A percentile compares a stretch with the other conserved stretches of the same genome.
These are phyloP conservation scores for Spilosoma lubricipeda DNA, from an alignment of 2,888 invertebrate species.

Conservation along the genomic window DNA sequence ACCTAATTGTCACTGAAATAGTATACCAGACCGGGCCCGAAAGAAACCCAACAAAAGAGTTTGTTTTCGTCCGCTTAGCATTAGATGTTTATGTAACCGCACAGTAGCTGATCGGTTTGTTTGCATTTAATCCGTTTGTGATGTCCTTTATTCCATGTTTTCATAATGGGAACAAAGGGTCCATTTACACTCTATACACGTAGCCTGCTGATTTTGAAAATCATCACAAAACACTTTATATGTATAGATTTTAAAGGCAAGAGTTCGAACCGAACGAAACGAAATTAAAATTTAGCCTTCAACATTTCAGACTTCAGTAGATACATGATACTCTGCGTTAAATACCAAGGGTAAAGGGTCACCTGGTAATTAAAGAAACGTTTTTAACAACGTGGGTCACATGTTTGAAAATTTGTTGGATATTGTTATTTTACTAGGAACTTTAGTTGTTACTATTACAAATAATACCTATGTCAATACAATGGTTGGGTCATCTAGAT, in stretches of 20 bases:
- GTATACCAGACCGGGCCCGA: slow-evolving; percentile 60
- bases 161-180: slow-evolving; percentile 62
- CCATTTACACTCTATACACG: slow-evolving; percentile 52
- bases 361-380: not conserved
- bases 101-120: slow-evolving; percentile 75
- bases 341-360: not conserved
- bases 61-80: slow-evolving; percentile 80
- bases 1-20: slow-evolving; percentile 74
- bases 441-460: no score
- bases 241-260: slow-evolving; percentile 25
- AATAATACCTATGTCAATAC: no score
- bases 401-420: not conserved
- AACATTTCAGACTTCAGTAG: not conserved
- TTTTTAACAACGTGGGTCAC: no score
- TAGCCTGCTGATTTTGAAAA: slow-evolving; percentile 22
- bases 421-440: not conserved
- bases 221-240: slow-evolving; percentile 25
- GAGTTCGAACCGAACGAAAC: not conserved
- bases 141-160: slow-evolving; percentile 73
- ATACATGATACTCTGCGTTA: not conserved
- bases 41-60: slow-evolving; percentile 73
- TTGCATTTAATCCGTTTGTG: slow-evolving; percentile 83
- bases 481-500: no score
- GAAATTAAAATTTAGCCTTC: not conserved
- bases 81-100: slow-evolving; percentile 78